Base-by-base conservation (phyloP, 2,797 vertebrate species). In the Xiphophorus birchmanni region DNA sequence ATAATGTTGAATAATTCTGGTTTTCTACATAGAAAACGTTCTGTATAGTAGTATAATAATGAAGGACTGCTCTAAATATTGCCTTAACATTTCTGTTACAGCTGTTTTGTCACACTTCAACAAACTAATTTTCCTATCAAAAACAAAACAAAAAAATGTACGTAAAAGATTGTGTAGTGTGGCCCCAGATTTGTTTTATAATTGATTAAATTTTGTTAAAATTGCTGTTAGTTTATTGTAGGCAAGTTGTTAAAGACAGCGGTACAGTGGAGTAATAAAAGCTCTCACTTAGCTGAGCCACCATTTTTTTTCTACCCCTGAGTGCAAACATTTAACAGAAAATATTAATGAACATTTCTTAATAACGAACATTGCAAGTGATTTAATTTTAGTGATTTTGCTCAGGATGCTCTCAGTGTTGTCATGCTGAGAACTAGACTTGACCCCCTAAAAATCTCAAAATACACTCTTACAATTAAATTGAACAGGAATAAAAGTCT, bases 311-410 rank as follows among this genome's bases (percentile, higher is more conserved):
- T 67, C 9, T 42, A 5, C 21, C 37, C 3, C 29, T 7, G 35
- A 69, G 37, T 69, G 65, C 1, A 4, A 69, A n/a, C 23, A 69
- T 13, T 42, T 44, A 26, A 26, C 67, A 32, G 32, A 71, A 71
- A 44, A 71, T 26, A 44, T 71, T 44, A 42, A 26, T 26, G 23
- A 71, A 71, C 23, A 42, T 42, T 44, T 44, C 37, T 26, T 12
- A n/a, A 23, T 44, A 71, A 42, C 21, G 23, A 42, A n/a, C 23
- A 71, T n/a, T 26, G 67, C 11, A 71, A 42, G 37, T 58, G 21
- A 58, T 58, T 58, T 75, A 54, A 54, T 54, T 56, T 56, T n/a
- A n/a, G 54, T n/a, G 26, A n/a, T 56, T 56, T n/a, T n/a, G 42
- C 23, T 42, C 23, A 44, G 11, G 52, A 6, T 42, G 37, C 37